Percentiles rank a stretch among this genome's conserved stretches.
These are phyloP conservation scores for Leguminivora glycinivorella DNA, from an alignment of 1,140 invertebrate genomes.

Conservation along the genomic window DNA sequence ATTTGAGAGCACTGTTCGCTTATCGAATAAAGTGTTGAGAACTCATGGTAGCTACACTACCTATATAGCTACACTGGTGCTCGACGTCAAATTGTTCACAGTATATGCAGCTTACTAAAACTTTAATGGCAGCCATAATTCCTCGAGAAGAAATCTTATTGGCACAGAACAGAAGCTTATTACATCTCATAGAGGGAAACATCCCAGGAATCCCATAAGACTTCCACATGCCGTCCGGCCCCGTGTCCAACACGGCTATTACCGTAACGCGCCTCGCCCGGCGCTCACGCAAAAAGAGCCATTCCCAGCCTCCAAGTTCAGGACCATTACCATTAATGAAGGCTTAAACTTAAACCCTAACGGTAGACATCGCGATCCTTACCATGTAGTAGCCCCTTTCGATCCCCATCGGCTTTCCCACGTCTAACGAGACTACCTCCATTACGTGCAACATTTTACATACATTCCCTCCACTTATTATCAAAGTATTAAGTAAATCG, in stretches of 20 bases:
- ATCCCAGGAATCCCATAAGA: slow-evolving; percentile 26
- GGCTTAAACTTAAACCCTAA: slow-evolving; percentile 60
- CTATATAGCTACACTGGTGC: too few species aligned
- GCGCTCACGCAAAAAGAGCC: slow-evolving; percentile 54
- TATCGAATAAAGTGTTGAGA: too few species aligned
- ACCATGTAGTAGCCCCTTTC: slow-evolving; percentile 50
- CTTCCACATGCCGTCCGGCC: slow-evolving; percentile 31
- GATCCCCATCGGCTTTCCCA: slow-evolving; percentile 55
- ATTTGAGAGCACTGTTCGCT: too few species aligned
- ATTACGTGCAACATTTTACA: slow-evolving; percentile 71
- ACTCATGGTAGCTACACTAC: too few species aligned
- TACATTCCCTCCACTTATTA: slow-evolving; percentile 66
- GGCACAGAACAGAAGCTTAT: slow-evolving; percentile 1
- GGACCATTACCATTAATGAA: slow-evolving; percentile 66
- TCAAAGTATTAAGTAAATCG: slow-evolving; percentile 73
- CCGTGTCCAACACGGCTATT: slow-evolving; percentile 49
- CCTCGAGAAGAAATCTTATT: not conserved
- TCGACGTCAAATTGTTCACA: not conserved
- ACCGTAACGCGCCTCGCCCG: slow-evolving; percentile 40
- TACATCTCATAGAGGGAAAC: slow-evolving; percentile 13
- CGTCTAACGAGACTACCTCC: slow-evolving; percentile 71
- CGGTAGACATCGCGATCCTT: slow-evolving; percentile 60
- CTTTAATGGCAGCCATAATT: slow-evolving; percentile 13
- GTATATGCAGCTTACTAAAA: not conserved
- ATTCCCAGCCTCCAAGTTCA: slow-evolving; percentile 55